Conservation (phyloP, 2,888 invertebrate species). For the Xestia xanthographa region DNA sequence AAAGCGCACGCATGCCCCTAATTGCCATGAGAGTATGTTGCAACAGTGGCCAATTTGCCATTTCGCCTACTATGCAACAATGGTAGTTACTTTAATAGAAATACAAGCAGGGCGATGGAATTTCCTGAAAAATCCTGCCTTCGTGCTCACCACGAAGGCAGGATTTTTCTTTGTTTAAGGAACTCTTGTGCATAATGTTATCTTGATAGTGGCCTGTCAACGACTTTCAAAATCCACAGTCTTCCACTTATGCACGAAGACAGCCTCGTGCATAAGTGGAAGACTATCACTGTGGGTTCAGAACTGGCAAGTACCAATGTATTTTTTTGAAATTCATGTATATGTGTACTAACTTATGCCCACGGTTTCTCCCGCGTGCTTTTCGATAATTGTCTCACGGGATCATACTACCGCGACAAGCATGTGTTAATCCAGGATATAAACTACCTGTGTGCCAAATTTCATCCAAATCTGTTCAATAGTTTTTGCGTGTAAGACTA, state of each 20-base stretch:
- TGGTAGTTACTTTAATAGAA: not conserved
- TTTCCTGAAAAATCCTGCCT: not conserved
- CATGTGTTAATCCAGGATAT: too few relatives aligned
- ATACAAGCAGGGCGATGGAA: not conserved
- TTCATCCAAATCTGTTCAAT: too few relatives aligned
- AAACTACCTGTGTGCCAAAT: too few relatives aligned
- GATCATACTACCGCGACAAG: too few relatives aligned
- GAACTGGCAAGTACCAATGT: not conserved
- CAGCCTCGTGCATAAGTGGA: too few relatives aligned
- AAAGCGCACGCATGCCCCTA: constrained; percentile 30
- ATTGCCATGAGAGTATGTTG: constrained; percentile 22
- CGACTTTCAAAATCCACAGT: not conserved
- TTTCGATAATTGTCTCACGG: too few relatives aligned
- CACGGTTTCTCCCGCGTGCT: too few relatives aligned
- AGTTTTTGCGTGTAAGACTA: too few relatives aligned
- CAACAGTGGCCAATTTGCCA: not conserved
- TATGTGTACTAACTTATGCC: too few relatives aligned
- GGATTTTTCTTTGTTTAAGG: not conserved
- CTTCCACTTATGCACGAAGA: not conserved
- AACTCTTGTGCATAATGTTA: too few relatives aligned
- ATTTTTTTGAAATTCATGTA: not conserved
- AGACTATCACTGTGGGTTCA: not conserved
- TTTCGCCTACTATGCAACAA: not conserved
- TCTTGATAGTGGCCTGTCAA: not conserved
- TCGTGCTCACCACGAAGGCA: not conserved